These are phyloP conservation scores for Mormyrus hasselquistii DNA, from an alignment of 2,797 vertebrate species.

Conservation along the genomic window DNA sequence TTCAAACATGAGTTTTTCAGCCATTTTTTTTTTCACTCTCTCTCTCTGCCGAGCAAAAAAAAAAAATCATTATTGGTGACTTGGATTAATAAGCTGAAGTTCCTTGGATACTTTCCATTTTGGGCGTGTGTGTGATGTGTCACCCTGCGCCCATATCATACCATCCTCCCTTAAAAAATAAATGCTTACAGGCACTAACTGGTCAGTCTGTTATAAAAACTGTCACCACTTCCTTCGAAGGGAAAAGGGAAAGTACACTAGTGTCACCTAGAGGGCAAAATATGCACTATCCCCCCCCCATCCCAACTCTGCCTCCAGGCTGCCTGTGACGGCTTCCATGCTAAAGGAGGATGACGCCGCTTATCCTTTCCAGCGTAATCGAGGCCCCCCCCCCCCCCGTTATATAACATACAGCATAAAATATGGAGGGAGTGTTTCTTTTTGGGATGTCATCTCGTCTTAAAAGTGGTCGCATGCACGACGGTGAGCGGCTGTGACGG, in stretches of 20 bases:
- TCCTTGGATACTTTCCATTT: neutral
- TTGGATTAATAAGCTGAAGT: conserved; percentile 38
- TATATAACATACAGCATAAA: neutral
- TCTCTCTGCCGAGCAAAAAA: conserved; percentile 33
- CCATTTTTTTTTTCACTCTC: conserved; percentile 20
- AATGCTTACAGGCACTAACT: neutral
- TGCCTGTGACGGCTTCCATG: neutral
- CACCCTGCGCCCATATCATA: neutral
- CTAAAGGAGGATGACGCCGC: neutral
- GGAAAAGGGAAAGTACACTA: neutral
- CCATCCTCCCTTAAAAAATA: neutral
- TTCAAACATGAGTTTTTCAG: conserved; percentile 13
- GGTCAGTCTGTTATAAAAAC: neutral
- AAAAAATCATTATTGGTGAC: conserved; percentile 26
- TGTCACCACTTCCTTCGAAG: neutral
- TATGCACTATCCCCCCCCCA: neutral
- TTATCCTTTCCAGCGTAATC: neutral
- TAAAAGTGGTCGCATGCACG: neutral
- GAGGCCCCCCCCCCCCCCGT: neutral
- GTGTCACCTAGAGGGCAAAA: conserved; percentile 1
- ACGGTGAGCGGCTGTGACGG: neutral
- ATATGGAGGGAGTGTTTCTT: neutral
- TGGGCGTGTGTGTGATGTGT: neutral
- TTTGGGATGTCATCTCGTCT: neutral
- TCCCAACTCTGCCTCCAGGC: neutral